Evolutionary conservation across 1,140 invertebrate species (phyloP).

Genomic region (Neocloeon triangulifer): DNA sequence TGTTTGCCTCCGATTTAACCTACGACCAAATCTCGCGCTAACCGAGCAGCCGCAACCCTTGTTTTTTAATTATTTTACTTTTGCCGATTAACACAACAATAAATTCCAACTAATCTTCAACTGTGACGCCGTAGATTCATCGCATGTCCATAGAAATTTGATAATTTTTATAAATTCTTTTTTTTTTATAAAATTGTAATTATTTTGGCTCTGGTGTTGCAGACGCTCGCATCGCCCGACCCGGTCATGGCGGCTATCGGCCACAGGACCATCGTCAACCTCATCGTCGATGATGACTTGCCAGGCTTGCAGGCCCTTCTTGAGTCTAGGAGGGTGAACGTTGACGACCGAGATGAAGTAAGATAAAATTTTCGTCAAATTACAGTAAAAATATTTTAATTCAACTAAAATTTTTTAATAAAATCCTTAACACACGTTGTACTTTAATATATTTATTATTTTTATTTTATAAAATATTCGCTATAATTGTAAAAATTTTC

Average conservation of each 20-base stretch:
- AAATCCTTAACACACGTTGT: neutral
- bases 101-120: too few species aligned
- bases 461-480: neutral
- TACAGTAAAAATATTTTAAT: neutral
- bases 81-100: too few species aligned
- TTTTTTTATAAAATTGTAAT: slow-evolving; percentile 5
- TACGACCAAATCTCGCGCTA: neutral
- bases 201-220: slow-evolving; percentile 10
- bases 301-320: slow-evolving; percentile 54
- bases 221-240: slow-evolving; percentile 40
- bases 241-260: slow-evolving; percentile 74
- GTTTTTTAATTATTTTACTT: too few species aligned
- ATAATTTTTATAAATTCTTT: slow-evolving; percentile 3
- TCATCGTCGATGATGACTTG: slow-evolving; percentile 59
- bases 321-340: slow-evolving; percentile 50
- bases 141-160: neutral
- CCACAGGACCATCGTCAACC: slow-evolving; percentile 51
- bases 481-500: neutral
- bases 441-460: slow-evolving; percentile 2
- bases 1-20: neutral
- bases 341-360: slow-evolving; percentile 84
- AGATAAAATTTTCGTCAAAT: slow-evolving; percentile 10
- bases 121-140: neutral
- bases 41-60: neutral
- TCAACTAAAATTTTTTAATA: slow-evolving; percentile 1